A percentile compares a stretch with the other conserved stretches of the same genome.
Conservation (phyloP, 2,888 invertebrate species). For the Nephrotoma guestfalica region DNA sequence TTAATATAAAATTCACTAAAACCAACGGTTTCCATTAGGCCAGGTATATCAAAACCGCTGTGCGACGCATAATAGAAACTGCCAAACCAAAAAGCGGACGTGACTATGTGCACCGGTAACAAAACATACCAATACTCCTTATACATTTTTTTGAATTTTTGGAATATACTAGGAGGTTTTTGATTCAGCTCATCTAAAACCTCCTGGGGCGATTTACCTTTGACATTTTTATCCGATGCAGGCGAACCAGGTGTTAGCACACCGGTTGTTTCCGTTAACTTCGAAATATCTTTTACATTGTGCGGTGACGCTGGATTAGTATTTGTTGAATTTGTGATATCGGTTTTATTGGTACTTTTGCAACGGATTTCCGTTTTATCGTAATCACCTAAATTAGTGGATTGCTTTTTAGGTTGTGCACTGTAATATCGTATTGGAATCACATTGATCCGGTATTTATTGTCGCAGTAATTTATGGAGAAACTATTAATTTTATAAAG, state of each 20-base stretch:
- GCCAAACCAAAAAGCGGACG: conserved; percentile 79
- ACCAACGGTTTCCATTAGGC: conserved; percentile 59
- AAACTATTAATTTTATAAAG: background rate
- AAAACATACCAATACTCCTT: conserved; percentile 95
- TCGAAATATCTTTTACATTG: background rate
- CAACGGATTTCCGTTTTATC: background rate
- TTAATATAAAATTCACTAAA: conserved; percentile 64
- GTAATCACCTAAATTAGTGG: background rate
- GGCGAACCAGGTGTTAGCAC: background rate
- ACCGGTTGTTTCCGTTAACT: background rate
- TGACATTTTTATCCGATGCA: background rate
- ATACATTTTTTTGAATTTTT: conserved; percentile 80
- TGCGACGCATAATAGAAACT: conserved; percentile 73
- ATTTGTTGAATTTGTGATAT: background rate
- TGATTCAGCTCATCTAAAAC: background rate
- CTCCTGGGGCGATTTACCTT: conserved; percentile 29
- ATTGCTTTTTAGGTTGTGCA: background rate
- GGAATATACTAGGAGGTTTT: conserved; percentile 42
- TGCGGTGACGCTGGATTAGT: background rate
- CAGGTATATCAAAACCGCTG: conserved; percentile 84
- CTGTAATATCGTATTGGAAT: background rate
- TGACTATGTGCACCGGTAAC: conserved; percentile 80
- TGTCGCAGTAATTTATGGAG: background rate
- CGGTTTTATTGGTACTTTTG: background rate
- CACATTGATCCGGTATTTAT: background rate